Evolutionary conservation across 2,797 vertebrate genomes (phyloP).

Genomic region (Gymnothorax reevesii): DNA sequence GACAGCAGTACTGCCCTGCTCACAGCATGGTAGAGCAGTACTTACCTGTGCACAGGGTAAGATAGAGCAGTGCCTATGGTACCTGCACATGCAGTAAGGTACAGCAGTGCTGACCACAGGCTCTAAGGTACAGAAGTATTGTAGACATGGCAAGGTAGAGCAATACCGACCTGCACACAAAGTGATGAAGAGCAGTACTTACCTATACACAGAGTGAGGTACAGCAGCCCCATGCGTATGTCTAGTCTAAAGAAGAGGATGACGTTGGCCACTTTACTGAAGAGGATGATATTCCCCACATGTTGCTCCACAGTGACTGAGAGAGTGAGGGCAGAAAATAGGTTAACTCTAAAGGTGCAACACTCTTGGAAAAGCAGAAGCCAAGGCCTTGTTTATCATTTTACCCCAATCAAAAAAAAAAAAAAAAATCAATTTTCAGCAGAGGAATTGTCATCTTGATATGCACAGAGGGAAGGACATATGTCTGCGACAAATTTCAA

Average conservation of each 20-base stretch:
- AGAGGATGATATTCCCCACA: constrained; percentile 94
- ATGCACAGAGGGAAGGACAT: no score
- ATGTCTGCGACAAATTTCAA: no score
- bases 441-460: no score
- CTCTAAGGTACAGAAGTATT: not conserved
- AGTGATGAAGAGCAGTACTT: constrained; percentile 82
- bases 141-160: no score
- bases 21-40: not conserved
- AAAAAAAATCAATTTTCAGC: no score
- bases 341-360: no score
- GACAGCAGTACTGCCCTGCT: not conserved
- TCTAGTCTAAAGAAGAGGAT: constrained; percentile 97
- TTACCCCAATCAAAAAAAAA: no score
- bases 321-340: not conserved
- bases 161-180: constrained; percentile 74
- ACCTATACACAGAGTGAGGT: constrained; percentile 91
- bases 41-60: constrained; percentile 83
- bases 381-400: no score
- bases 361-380: no score
- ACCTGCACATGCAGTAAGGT: constrained; percentile 91
- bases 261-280: constrained; percentile 93
- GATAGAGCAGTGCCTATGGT: constrained; percentile 74
- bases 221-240: constrained; percentile 90
- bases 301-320: constrained; percentile 95
- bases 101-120: constrained; percentile 69